These are phyloP conservation scores for Prietella phreatophila DNA, from an alignment of 2,113 vertebrate genomes.

Conservation along the genomic window DNA sequence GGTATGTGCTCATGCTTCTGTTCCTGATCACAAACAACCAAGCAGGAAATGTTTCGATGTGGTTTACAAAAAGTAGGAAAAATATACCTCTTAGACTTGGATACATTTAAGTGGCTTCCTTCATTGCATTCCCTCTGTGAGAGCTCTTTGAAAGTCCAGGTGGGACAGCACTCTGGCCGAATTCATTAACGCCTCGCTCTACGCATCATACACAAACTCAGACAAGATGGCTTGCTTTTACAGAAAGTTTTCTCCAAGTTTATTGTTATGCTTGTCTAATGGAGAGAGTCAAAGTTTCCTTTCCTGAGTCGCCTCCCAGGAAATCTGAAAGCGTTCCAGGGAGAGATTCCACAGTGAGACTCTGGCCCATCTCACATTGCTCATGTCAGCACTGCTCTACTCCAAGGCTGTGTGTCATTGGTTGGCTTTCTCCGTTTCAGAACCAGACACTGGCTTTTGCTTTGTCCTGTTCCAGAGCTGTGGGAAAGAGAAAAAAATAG, in stretches of 20 bases:
- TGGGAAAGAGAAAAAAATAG: slow-evolving; percentile 36
- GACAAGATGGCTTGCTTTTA: slow-evolving; percentile 44
- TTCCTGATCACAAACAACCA: slow-evolving; percentile 46
- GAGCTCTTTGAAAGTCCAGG: slow-evolving; percentile 42
- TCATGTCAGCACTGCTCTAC: slow-evolving; percentile 28
- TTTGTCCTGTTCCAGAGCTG: slow-evolving; percentile 91
- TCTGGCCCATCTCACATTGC: slow-evolving; percentile 29
- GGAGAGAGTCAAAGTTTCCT: slow-evolving; percentile 55
- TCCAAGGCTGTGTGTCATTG: slow-evolving; percentile 23
- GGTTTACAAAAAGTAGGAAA: slow-evolving; percentile 60
- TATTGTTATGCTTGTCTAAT: slow-evolving; percentile 44
- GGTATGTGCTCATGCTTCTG: slow-evolving; percentile 59
- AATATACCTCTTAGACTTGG: slow-evolving; percentile 45
- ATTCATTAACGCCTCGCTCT: slow-evolving; percentile 40
- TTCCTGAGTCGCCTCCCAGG: slow-evolving; percentile 63
- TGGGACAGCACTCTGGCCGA: slow-evolving; percentile 12
- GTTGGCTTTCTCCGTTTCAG: slow-evolving; percentile 65
- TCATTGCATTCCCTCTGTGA: slow-evolving; percentile 23
- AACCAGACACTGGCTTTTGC: slow-evolving; percentile 88
- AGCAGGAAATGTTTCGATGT: slow-evolving; percentile 53
- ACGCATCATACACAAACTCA: slow-evolving; percentile 26
- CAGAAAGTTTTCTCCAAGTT: slow-evolving; percentile 43
- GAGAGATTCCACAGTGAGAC: slow-evolving; percentile 45
- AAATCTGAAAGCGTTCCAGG: slow-evolving; percentile 40
- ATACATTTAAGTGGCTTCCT: slow-evolving; percentile 34